Evolutionary conservation across 2,888 invertebrate species (phyloP), one percentile per base, ranked within the genome.

Genomic region (Eupithecia inturbata): DNA sequence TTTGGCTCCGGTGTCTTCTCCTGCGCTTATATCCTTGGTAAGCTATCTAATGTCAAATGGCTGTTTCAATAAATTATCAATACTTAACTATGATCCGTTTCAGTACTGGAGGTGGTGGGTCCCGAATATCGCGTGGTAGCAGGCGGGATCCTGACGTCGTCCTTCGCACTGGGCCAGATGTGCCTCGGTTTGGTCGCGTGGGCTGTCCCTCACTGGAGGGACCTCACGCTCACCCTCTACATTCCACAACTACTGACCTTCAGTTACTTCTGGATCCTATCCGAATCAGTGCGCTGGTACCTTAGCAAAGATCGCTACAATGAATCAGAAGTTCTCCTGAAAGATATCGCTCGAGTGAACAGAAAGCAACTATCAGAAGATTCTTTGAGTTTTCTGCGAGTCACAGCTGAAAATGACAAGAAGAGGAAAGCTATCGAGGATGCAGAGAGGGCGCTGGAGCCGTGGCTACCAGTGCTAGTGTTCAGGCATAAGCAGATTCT

Each of bases 231-330:
- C 19, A 92, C 96, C 1, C 90, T 97, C 19, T 97, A 97, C 84
- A 88, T 95, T 0, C 97, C 97, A 0, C 95, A 96, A 26, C 86
- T 97, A 6, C 83, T 97, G 0, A 95, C 96, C 45, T 82, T 97
- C 16, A 86, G 95, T 6, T 96, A 96, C 82, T 95, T 96, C 78
- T 96, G 96, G 96, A 82, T 96, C 14, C 89, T 96, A 70, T 95
- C 96, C 0, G 97, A 97, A 87, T 97, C 97, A 6, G 95, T 97
- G 0, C 95, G 97, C 75, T 98, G 98, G 97, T 95, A 97, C 66
- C 89, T 97, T 79, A 96, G 96, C 70, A 96, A 96, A 83, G 96
- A 96, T 0, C 94, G 95, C 71, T 95, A 95, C 75, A 95, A 96
- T 14, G 95, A 96, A 79, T 96, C 97, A 0, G 95, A 96, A 80